These are phyloP conservation scores for Abrostola triplasia DNA, from an alignment of 2,888 invertebrate species.

Conservation along the genomic window DNA sequence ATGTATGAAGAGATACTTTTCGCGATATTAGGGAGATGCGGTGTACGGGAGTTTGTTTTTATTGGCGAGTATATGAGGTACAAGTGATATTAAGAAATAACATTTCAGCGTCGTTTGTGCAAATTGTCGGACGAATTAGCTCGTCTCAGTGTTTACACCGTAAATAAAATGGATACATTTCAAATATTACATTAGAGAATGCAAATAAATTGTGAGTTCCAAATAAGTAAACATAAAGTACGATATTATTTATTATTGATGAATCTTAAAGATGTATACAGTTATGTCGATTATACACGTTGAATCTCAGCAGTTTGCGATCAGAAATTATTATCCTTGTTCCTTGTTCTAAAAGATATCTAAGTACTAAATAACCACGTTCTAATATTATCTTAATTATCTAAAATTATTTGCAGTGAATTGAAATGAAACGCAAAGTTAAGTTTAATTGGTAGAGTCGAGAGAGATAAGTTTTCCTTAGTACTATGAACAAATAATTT, in stretches of 20 bases:
- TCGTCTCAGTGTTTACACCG: slow-evolving; percentile 29
- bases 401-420: neutral
- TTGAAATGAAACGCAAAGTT: neutral
- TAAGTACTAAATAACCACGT: neutral
- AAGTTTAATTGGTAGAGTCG: too few species aligned
- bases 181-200: slow-evolving; percentile 12
- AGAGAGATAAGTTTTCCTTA: too few species aligned
- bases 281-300: neutral
- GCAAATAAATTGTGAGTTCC: slow-evolving; percentile 13
- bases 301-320: neutral
- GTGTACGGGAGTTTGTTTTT: slow-evolving; percentile 55
- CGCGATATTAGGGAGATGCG: slow-evolving; percentile 61
- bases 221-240: neutral
- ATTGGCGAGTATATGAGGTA: slow-evolving; percentile 48
- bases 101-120: slow-evolving; percentile 24
- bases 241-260: neutral
- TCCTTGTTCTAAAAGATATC: neutral
- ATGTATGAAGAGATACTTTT: slow-evolving; percentile 71
- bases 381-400: neutral
- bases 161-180: slow-evolving; percentile 33
- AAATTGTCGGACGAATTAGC: slow-evolving; percentile 22
- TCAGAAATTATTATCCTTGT: neutral
- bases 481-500: too few species aligned
- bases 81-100: slow-evolving; percentile 50
- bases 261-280: neutral